Percentiles rank a stretch among this genome's conserved stretches.
These are phyloP conservation scores for Tenthredo mesomela DNA, from an alignment of 2,888 invertebrate species.

Conservation along the genomic window DNA sequence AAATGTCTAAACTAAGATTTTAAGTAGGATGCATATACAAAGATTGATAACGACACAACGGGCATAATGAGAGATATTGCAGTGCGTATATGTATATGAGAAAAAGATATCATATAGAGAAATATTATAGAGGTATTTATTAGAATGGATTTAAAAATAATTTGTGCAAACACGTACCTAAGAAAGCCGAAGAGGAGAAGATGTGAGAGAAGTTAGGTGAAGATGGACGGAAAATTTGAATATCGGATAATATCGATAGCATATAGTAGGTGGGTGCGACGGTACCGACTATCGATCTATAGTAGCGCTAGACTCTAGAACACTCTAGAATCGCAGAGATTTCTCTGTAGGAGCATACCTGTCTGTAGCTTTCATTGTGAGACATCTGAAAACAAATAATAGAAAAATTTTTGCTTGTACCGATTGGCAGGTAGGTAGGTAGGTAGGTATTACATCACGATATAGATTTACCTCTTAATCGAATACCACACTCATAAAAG, in stretches of 20 bases:
- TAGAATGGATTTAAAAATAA: slow-evolving; percentile 36
- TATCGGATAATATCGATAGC: slow-evolving; percentile 49
- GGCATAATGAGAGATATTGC: slow-evolving; percentile 12
- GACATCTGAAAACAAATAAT: slow-evolving; percentile 53
- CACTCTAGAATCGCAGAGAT: slow-evolving; percentile 39
- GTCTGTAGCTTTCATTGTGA: slow-evolving; percentile 52
- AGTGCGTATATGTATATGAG: slow-evolving; percentile 2
- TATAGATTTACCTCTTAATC: neutral
- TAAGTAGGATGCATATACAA: slow-evolving; percentile 6
- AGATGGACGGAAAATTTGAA: slow-evolving; percentile 51
- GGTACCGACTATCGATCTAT: slow-evolving; percentile 45
- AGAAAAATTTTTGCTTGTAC: slow-evolving; percentile 41
- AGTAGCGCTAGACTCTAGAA: slow-evolving; percentile 28
- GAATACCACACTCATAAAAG: neutral
- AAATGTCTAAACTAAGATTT: slow-evolving; percentile 21
- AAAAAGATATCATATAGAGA: slow-evolving; percentile 6
- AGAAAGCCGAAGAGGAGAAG: slow-evolving; percentile 53
- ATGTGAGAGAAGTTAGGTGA: slow-evolving; percentile 52
- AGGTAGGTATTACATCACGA: slow-evolving; percentile 17
- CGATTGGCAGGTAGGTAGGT: slow-evolving; percentile 18
- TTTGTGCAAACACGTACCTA: slow-evolving; percentile 52
- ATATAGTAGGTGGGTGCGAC: slow-evolving; percentile 30
- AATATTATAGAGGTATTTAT: neutral
- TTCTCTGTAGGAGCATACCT: slow-evolving; percentile 52
- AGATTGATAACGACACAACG: slow-evolving; percentile 15